Evolutionary conservation across 2,113 vertebrate species (phyloP).

Genomic region (Cisticola juncidis): DNA sequence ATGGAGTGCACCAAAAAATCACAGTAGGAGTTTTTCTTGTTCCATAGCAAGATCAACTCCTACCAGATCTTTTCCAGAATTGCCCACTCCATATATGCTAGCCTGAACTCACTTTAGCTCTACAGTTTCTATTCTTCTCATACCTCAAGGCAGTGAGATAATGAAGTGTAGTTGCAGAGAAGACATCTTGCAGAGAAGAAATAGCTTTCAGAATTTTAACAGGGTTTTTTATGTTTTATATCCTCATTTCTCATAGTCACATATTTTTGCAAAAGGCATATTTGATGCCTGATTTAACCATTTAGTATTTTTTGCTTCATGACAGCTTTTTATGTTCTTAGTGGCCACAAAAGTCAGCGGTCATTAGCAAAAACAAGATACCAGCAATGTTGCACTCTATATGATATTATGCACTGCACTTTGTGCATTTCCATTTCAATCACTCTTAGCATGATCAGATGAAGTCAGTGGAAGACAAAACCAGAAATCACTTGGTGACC

Average conservation of each 20-base stretch:
- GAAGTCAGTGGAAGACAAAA: neutral
- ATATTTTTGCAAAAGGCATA: neutral
- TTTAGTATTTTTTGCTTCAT: neutral
- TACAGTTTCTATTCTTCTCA: neutral
- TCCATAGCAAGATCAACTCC: neutral
- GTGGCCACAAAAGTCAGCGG: neutral
- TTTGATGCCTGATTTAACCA: neutral
- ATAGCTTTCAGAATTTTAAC: neutral
- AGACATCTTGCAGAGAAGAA: neutral
- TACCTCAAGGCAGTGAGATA: neutral
- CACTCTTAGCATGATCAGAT: neutral
- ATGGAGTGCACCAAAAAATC: neutral
- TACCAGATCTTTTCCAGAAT: neutral
- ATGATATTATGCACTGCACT: fast-evolving
- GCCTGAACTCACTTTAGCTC: neutral
- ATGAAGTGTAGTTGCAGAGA: neutral
- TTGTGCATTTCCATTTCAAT: neutral
- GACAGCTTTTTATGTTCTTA: neutral
- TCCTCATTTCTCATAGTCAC: neutral
- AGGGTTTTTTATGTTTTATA: neutral
- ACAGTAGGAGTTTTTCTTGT: neutral
- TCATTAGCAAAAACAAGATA: neutral
- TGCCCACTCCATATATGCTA: neutral
- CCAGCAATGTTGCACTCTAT: neutral
- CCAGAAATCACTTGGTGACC: neutral